Evolutionary conservation across 2,113 vertebrate species (phyloP).

Genomic region (Carollia perspicillata): DNA sequence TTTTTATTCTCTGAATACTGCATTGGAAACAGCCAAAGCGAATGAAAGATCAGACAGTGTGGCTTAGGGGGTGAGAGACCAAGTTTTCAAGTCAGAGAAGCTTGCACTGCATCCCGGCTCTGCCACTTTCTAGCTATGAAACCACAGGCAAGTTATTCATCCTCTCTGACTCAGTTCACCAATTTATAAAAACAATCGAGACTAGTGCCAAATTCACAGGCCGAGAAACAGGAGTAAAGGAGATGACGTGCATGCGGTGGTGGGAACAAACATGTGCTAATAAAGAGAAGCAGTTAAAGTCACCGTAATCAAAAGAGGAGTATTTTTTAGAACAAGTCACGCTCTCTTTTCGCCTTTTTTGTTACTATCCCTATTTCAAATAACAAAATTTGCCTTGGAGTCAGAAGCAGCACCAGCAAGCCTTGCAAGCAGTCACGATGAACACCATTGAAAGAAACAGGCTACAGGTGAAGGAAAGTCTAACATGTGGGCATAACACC

Average conservation of each 20-base stretch:
- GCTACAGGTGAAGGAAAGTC: neutral
- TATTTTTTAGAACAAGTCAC: neutral
- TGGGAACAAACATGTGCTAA: neutral
- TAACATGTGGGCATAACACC: neutral
- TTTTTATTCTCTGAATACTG: constrained; percentile 29
- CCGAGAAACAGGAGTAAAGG: neutral
- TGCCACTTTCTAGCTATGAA: neutral
- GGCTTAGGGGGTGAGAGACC: neutral
- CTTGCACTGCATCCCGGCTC: neutral
- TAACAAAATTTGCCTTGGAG: neutral
- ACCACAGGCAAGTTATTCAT: neutral
- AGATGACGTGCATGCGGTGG: neutral
- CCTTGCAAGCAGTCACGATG: neutral
- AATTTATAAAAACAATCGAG: neutral
- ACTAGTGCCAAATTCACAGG: neutral
- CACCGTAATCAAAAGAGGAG: neutral
- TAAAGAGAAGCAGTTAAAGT: neutral
- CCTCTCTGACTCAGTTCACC: neutral
- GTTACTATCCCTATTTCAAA: neutral
- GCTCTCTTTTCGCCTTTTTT: neutral
- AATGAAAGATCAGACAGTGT: constrained; percentile 35
- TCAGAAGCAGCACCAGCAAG: neutral
- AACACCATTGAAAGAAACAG: neutral
- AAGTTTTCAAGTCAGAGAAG: neutral
- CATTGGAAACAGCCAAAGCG: constrained; percentile 37